Base-by-base conservation (phyloP, 2,113 vertebrate genomes). In the Laticauda laticaudata region DNA sequence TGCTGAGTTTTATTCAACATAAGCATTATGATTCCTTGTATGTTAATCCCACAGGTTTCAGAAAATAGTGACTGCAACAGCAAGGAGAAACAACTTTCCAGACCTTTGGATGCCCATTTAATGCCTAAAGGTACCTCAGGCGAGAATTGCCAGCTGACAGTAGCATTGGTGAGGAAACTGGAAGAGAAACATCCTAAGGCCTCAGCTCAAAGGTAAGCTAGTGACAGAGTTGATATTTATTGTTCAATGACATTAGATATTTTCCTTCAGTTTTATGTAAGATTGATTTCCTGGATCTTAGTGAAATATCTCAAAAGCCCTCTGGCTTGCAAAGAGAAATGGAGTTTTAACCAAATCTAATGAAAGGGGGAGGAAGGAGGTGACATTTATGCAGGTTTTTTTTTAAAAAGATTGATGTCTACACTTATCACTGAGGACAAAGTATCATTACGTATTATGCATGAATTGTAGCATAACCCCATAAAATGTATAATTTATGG, bases 181-280 rank as follows among this genome's bases (percentile, higher is more conserved):
- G 97, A 98, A 97, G 98, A 97, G 97, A 97, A 97, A 97, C 97
- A 97, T 95, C 98, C 98, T 94, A 96, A 97, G 98, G 98, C 98
- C 97, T 94, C 98, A 94, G 98, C 98, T 98, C 98, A 98, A 98
- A 98, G 98, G 98, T 98, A 97, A 98, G 98, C 96, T 97, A 97
- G 97, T 98, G 98, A 98, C 98, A 98, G 98, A 98, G 97, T 94
- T 97, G 97, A 98, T 98, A 98, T 98, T 98, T 98, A 98, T 98
- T 99, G 98, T 98, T 98, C 98, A 98, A 98, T 99, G 98, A 98
- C 98, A 99, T 99, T 99, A 98, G 97, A 98, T 98, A 97, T 97
- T 98, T 99, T 98, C 98, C 98, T 99, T 99, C 98, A 97, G 98
- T 99, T 98, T 98, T 97, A 98, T 98, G 98, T 99, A 98, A 98